Conservation (phyloP, 2,888 invertebrate species). For the Oscheius myriophilus region DNA sequence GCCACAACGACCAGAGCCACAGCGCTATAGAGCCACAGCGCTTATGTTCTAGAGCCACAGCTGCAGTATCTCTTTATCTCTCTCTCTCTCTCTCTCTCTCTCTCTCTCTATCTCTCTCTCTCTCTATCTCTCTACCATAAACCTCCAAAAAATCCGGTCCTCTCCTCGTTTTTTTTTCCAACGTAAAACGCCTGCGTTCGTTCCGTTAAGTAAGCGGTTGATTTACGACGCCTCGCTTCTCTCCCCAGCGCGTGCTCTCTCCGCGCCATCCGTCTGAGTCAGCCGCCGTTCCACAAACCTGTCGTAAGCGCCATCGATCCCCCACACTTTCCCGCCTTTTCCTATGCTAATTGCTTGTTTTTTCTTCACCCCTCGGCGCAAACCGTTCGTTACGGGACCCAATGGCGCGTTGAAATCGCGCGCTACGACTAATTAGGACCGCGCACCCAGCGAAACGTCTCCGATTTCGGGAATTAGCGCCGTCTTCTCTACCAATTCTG, state of each 20-base stretch:
- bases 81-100: background rate
- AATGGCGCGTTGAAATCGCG: too few relatives aligned
- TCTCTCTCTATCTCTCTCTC: background rate
- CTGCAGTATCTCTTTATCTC: slow-evolving; percentile 2
- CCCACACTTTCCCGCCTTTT: slow-evolving; percentile 3
- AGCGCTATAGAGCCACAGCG: too few relatives aligned
- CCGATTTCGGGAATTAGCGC: too few relatives aligned
- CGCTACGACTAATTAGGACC: too few relatives aligned
- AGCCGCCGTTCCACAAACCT: slow-evolving; percentile 27
- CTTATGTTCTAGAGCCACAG: too few relatives aligned
- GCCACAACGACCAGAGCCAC: too few relatives aligned
- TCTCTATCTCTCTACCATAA: background rate
- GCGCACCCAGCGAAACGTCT: too few relatives aligned
- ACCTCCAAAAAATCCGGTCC: background rate
- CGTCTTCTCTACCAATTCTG: too few relatives aligned
- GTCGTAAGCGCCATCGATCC: slow-evolving; percentile 22
- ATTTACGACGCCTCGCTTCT: slow-evolving; percentile 30
- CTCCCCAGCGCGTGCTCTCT: slow-evolving; percentile 20
- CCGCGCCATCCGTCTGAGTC: slow-evolving; percentile 22
- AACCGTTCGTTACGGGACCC: too few relatives aligned
- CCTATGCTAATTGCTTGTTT: too few relatives aligned
- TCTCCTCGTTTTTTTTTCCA: slow-evolving; percentile 9
- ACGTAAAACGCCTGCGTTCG: slow-evolving; percentile 11
- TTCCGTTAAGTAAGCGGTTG: slow-evolving; percentile 24
- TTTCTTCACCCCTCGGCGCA: too few relatives aligned